A percentile compares a stretch with the other conserved stretches of the same genome.
Evolutionary conservation across 2,113 vertebrate genomes (phyloP).

Genomic region (Origma solitaria): DNA sequence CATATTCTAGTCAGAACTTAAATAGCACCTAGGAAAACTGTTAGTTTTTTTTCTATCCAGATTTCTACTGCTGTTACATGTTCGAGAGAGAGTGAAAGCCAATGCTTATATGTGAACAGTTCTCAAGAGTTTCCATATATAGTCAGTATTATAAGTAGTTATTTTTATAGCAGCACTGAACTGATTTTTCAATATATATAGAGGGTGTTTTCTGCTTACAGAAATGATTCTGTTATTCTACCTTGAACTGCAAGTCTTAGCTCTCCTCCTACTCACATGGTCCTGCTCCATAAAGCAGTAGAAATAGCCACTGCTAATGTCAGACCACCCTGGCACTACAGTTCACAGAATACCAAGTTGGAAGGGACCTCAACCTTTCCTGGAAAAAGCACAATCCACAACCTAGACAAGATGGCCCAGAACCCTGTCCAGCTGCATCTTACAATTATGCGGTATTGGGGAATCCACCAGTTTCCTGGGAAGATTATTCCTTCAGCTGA

Average conservation of each 20-base stretch:
- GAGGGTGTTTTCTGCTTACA: background rate
- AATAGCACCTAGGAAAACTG: background rate
- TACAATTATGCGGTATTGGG: background rate
- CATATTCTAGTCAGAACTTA: background rate
- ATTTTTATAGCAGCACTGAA: conserved; percentile 16
- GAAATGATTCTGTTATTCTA: background rate
- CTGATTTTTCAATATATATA: background rate
- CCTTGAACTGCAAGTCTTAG: background rate
- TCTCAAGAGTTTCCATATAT: conserved; percentile 44
- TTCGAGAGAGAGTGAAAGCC: background rate
- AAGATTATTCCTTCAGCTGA: background rate
- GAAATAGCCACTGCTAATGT: background rate
- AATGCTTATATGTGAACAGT: background rate
- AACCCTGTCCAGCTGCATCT: background rate
- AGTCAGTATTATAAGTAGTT: conserved; percentile 36
- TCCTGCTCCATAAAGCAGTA: background rate
- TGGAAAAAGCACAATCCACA: background rate
- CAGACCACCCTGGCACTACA: background rate
- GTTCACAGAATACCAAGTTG: background rate
- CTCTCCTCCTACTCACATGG: background rate
- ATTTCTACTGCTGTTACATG: background rate
- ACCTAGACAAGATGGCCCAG: background rate
- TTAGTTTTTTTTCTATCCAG: background rate
- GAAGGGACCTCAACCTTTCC: background rate
- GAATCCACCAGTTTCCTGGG: background rate